Base-by-base conservation (phyloP, 2,113 vertebrate genomes). In the Gymnorhina tibicen region DNA sequence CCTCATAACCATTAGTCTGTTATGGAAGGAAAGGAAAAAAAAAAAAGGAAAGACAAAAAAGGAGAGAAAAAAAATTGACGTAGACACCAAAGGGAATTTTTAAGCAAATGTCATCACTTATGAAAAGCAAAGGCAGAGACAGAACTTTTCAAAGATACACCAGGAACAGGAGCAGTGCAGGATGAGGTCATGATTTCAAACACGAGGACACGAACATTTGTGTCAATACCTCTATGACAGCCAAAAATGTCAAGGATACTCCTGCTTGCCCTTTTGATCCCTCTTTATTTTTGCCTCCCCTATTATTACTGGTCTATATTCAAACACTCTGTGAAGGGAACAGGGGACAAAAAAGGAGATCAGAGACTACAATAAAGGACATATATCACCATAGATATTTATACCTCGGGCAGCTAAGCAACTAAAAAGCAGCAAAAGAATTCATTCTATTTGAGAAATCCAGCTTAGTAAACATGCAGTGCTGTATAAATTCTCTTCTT, bases 1-100 rank as follows among this genome's bases (percentile, higher is more conserved):
- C 98, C 55, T 98, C 98, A 78, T 91, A 98, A 96, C 99, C 98
- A 91, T 99, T 99, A 85, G 96, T 98, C 99, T 99, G 98, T 91
- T 62, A 85, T 0, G 77, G 89, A 69, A 63, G 84, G 66, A 96
- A 97, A 96, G 52, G 12, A 8, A 39, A 39, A 74, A 60, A 79
- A 69, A 83, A 59, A 88, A 84, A 73, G 9, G 16, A 23, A 14
- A 47, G 10, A 70, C 56, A 50, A 39, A 26, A 30, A 30, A 21
- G 19, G 28, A 75, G 50, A 91, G 52, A 68, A 79, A 55, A 74
- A 85, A 64, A 70, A 35, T 8, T 66, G 58, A 87, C 0, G 0
- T 4, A 44, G 52, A 93, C 35, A 41, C 59, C 16, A 4, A 55
- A 37, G 16, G 68, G 42, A 52, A 47, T 22, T 86, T 77, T 81